A percentile compares a stretch with the other conserved stretches of the same genome.
Conservation (phyloP, 2,888 invertebrate genomes). For the Aporophyla lueneburgensis region DNA sequence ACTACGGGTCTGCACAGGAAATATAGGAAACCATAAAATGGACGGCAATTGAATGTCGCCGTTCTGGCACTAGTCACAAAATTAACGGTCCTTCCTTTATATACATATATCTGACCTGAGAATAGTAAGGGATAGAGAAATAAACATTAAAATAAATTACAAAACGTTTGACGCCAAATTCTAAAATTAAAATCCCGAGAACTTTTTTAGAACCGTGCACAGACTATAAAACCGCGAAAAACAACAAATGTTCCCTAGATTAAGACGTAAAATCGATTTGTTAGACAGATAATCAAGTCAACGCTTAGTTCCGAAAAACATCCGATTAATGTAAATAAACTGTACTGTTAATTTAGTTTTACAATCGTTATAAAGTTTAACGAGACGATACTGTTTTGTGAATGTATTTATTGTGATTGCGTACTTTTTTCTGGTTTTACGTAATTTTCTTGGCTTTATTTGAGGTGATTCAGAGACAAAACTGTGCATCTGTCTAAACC, state of each 20-base stretch:
- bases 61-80: conserved; percentile 35
- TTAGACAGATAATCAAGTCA: conserved; percentile 74
- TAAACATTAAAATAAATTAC: conserved; percentile 21
- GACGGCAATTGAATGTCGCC: conserved; percentile 48
- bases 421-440: conserved; percentile 35
- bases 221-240: conserved; percentile 65
- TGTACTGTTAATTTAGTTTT: conserved; percentile 71
- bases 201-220: conserved; percentile 44
- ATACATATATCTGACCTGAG: conserved; percentile 8
- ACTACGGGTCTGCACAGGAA: conserved; percentile 27
- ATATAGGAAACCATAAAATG: conserved; percentile 47
- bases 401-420: conserved; percentile 58
- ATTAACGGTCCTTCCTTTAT: conserved; percentile 39
- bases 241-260: conserved; percentile 71
- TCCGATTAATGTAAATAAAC: conserved; percentile 77
- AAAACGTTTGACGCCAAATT: conserved; percentile 18
- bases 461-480: conserved; percentile 22
- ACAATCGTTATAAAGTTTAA: conserved; percentile 69
- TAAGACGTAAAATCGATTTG: conserved; percentile 79
- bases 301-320: conserved; percentile 74
- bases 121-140: conserved; percentile 26
- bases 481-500: background rate
- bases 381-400: conserved; percentile 56
- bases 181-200: background rate
- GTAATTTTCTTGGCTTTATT: conserved; percentile 33